Evolutionary conservation across 2,888 invertebrate species (phyloP).

Genomic region (Hypena proboscidalis): DNA sequence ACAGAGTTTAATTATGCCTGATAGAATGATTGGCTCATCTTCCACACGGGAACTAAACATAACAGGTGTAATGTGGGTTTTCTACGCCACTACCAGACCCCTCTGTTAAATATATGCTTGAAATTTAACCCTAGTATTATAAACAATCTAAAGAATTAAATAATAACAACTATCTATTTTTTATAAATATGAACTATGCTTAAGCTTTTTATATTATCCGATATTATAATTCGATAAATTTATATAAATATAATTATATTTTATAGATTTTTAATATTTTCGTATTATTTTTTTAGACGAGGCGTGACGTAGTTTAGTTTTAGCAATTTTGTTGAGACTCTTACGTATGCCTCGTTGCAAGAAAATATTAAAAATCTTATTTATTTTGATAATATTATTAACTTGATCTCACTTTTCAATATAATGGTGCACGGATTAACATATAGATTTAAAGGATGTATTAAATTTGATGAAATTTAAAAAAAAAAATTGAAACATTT

Average conservation of each 20-base stretch:
- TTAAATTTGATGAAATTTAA: too few species aligned
- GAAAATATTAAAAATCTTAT: conserved; percentile 13
- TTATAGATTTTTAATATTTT: conserved; percentile 20
- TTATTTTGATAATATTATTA: conserved; percentile 17
- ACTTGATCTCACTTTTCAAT: conserved; percentile 18
- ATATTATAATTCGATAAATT: conserved; percentile 51
- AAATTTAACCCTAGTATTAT: conserved; percentile 10
- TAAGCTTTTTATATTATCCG: conserved; percentile 50
- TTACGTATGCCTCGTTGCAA: conserved; percentile 14
- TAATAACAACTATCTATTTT: conserved; percentile 22
- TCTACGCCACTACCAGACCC: too few species aligned
- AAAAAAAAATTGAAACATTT: too few species aligned
- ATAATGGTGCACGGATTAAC: conserved; percentile 30
- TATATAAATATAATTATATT: conserved; percentile 31
- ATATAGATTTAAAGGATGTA: neutral
- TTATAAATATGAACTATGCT: conserved; percentile 48
- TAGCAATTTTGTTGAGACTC: neutral
- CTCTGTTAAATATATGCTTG: conserved; percentile 2
- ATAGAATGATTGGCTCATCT: too few species aligned
- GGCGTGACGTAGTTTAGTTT: conserved; percentile 3
- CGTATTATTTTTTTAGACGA: conserved; percentile 3
- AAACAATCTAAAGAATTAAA: conserved; percentile 9
- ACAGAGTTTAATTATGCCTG: too few species aligned
- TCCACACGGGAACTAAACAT: too few species aligned
- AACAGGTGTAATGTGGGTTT: too few species aligned